phyloP scores from a whole-genome alignment of 2,797 vertebrate species.

The Cuniculus paca region DNA sequence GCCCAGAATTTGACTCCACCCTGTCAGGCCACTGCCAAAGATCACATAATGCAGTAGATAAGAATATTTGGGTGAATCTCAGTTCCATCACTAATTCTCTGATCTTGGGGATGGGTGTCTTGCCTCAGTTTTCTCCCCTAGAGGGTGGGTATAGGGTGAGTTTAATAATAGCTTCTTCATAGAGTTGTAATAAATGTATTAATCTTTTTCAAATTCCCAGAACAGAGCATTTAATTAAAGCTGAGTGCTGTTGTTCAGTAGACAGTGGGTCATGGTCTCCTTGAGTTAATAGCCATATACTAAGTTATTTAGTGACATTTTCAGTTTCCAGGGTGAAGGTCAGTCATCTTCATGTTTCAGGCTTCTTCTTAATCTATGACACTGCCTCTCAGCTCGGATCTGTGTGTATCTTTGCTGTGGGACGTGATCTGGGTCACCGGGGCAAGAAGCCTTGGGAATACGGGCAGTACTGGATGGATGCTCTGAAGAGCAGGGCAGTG shows the following conservation, averaged over 20 bases:
- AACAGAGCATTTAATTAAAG: neutral
- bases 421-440: constrained; percentile 17
- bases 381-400: neutral
- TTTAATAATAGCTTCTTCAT: neutral
- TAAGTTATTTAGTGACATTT: neutral
- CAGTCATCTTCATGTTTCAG: neutral
- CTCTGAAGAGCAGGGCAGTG: neutral
- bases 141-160: neutral
- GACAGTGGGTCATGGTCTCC: neutral
- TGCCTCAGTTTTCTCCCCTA: constrained; percentile 42
- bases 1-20: neutral
- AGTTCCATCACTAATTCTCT: neutral
- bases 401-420: neutral
- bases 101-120: neutral
- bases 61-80: neutral
- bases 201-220: constrained; percentile 25
- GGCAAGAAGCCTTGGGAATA: constrained; percentile 58
- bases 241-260: neutral
- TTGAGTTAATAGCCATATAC: neutral
- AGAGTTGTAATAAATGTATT: neutral
- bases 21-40: neutral
- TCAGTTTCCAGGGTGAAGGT: neutral
- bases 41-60: neutral
- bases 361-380: neutral
- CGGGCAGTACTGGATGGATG: neutral